Base-by-base conservation (phyloP, 2,888 invertebrate genomes). In the Slavum lentiscoides region DNA sequence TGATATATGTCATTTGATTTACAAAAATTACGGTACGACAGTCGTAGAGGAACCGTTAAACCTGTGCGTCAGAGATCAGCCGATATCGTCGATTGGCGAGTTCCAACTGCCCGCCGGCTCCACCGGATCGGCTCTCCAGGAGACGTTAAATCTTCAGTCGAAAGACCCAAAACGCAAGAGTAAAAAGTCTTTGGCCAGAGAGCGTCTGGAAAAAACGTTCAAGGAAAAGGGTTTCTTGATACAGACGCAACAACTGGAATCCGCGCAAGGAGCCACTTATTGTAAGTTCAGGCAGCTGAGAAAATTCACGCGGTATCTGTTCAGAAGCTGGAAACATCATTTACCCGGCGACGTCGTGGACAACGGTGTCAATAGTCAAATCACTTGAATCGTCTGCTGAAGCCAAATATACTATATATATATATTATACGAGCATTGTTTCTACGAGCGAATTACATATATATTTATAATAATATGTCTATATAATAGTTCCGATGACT, bases 321-420 rank as follows among this genome's bases (percentile, higher is more conserved):
- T 96, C 85, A 89, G 96, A 84, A 95, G 95, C 86, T 96, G 96
- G 96, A 95, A 95, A 87, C 95, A 96, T 86, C 95, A 96, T 86
- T 88, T 96, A 59, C 95, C 95, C 0, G 94, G 94, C 0, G 92
- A 92, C 83, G 87, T 92, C 82, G 82, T 84, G 23, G 75, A 80
- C 55, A 80, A 69, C 55, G 70, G 70, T 19, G 70, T 64, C 55
- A 80, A 69, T 17, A 64, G 70, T 19, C 77, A 69, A n/a, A 49
- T 80, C 2, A 80, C 77, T 21, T 80, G 64, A 80, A 70, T 30
- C 30, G 21, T 61, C 13, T 19, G 23, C 39, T 39, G 8, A 43
- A 21, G 30, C 37, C n/a, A 39, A 49, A 67, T 58, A n/a, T n/a
- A 30, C 30, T 30, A 30, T 30, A 30, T 30, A 30, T 30, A 30